Conservation (phyloP, 1,140 invertebrate genomes). For the Cherax destructor region DNA sequence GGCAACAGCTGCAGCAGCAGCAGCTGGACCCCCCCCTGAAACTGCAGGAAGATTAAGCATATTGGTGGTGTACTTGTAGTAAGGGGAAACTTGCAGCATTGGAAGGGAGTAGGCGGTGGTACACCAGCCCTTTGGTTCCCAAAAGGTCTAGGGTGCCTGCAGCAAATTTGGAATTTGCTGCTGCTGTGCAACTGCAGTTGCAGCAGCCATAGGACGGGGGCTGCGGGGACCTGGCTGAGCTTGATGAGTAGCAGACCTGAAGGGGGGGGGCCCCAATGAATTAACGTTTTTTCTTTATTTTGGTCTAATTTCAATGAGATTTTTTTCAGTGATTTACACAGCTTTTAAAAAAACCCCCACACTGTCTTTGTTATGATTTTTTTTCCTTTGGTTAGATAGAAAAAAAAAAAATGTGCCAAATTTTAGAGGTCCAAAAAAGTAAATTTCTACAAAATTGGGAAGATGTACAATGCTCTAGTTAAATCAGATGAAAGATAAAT, state of each 20-base stretch:
- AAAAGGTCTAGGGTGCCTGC: constrained; percentile 65
- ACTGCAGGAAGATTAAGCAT: constrained; percentile 76
- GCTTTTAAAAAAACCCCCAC: too few relatives aligned
- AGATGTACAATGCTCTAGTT: too few relatives aligned
- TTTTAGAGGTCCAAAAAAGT: too few relatives aligned
- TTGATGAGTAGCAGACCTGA: constrained; percentile 61
- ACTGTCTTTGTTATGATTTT: too few relatives aligned
- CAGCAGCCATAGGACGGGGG: constrained; percentile 69
- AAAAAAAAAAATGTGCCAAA: too few relatives aligned
- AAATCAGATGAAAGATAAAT: too few relatives aligned
- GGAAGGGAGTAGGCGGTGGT: constrained; percentile 71
- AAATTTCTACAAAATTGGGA: too few relatives aligned
- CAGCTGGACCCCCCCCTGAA: constrained; percentile 71
- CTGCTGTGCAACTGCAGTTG: constrained; percentile 71
- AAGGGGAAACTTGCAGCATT: constrained; percentile 77
- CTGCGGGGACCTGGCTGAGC: constrained; percentile 63
- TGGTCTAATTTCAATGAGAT: too few relatives aligned
- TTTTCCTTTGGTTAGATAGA: too few relatives aligned
- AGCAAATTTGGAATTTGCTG: constrained; percentile 67
- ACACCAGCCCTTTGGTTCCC: constrained; percentile 70
- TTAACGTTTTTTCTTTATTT: too few relatives aligned
- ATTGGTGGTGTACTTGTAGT: constrained; percentile 87
- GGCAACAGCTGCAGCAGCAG: constrained; percentile 77
- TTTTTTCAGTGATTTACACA: too few relatives aligned
- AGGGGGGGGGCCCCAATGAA: too few relatives aligned